Evolutionary conservation across 2,113 vertebrate genomes (phyloP).

Genomic region (Machaerirhynchus nigripectus): DNA sequence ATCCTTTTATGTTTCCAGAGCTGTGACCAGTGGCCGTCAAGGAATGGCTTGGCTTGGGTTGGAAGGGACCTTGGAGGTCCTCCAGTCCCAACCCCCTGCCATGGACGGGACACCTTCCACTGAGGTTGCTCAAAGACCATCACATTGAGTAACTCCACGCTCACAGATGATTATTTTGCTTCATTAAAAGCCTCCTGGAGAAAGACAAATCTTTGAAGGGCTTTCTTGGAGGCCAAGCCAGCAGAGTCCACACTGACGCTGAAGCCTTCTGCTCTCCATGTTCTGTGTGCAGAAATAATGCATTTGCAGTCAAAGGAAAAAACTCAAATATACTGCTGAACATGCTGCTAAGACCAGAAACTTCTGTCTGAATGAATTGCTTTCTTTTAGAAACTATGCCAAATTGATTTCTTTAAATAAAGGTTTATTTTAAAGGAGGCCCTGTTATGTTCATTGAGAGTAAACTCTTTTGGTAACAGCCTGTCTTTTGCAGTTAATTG

Average conservation of each 20-base stretch:
- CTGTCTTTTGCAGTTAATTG: constrained; percentile 74
- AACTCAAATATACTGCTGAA: constrained; percentile 6
- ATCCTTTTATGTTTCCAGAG: background rate
- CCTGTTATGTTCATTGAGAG: constrained; percentile 58
- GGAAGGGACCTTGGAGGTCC: too few species aligned
- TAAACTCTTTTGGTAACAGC: constrained; percentile 67
- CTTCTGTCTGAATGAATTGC: constrained; percentile 35
- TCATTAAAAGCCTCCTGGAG: background rate
- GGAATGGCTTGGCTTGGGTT: background rate
- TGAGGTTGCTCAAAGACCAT: background rate
- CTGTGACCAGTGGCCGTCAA: background rate
- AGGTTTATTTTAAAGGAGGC: constrained; percentile 70
- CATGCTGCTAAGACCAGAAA: constrained; percentile 17
- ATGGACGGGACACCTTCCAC: background rate
- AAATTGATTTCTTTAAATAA: constrained; percentile 70
- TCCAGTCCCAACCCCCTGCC: too few species aligned
- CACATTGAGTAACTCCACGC: background rate
- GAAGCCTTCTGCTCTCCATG: background rate
- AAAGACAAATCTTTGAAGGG: background rate
- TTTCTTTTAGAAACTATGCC: constrained; percentile 50
- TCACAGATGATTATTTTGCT: background rate
- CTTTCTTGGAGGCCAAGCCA: background rate
- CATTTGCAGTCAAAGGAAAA: background rate
- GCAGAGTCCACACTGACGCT: background rate
- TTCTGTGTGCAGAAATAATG: background rate